Evolutionary conservation across 2,797 vertebrate species (phyloP).

Genomic region (Gymnothorax reevesii): DNA sequence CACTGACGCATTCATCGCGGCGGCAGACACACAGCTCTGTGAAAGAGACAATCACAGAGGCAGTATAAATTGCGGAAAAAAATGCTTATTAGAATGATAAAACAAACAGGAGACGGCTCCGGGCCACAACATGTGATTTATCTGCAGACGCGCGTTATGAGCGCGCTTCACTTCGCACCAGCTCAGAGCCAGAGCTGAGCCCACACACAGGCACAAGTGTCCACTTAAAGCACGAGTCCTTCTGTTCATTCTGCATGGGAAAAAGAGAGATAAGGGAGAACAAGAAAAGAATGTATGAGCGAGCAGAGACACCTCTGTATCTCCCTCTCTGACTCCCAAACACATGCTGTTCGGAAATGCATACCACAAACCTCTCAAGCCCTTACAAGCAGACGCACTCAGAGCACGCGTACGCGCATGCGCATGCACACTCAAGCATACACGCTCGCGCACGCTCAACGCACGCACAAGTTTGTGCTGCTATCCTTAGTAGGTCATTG

Average conservation of each 20-base stretch:
- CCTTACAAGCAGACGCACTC: too few species aligned
- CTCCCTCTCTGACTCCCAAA: slow-evolving; percentile 2
- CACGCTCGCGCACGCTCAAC: too few species aligned
- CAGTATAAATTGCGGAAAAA: too few species aligned
- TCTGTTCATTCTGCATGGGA: not conserved
- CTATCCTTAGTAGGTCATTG: too few species aligned
- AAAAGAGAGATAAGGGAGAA: slow-evolving; percentile 23
- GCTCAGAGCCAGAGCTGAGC: not conserved
- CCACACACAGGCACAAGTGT: not conserved
- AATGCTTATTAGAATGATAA: not conserved
- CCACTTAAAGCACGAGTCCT: not conserved
- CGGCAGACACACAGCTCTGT: not conserved
- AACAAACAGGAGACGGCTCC: not conserved
- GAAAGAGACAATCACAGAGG: not conserved
- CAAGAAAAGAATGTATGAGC: slow-evolving; percentile 25
- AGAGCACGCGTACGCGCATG: too few species aligned
- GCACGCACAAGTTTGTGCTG: too few species aligned
- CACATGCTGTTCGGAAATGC: too few species aligned
- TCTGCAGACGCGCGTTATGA: not conserved
- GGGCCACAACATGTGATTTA: not conserved
- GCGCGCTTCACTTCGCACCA: not conserved
- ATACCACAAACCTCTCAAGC: too few species aligned
- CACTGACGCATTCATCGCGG: too few species aligned
- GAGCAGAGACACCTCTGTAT: not conserved
- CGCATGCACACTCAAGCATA: too few species aligned